Percentiles rank a stretch among this genome's conserved stretches.
Conservation (phyloP, 2,113 vertebrate species). For the Lagopus muta region DNA sequence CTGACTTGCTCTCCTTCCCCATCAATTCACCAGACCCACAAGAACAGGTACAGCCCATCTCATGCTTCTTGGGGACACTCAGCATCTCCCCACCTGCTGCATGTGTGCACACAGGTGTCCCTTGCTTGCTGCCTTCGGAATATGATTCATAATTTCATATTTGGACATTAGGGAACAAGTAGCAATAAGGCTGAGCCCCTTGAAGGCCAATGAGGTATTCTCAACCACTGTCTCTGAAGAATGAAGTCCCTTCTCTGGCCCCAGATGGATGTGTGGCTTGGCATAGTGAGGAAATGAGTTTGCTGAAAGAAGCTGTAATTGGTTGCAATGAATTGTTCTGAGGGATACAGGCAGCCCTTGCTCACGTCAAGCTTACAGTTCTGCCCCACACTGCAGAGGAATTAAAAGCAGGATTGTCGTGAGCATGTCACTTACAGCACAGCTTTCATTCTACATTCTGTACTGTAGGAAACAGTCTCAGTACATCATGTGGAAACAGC, state of each 20-base stretch:
- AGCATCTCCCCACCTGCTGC: neutral
- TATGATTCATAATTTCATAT: neutral
- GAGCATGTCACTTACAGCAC: neutral
- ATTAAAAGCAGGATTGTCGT: neutral
- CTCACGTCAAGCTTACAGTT: neutral
- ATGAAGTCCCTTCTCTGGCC: neutral
- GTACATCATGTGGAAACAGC: neutral
- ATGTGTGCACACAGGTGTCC: fast-evolving
- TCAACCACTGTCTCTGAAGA: neutral
- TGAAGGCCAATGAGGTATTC: neutral
- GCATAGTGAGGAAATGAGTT: neutral
- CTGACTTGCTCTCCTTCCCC: neutral
- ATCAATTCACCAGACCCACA: neutral
- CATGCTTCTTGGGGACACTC: fast-evolving
- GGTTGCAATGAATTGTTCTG: neutral
- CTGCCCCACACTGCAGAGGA: neutral
- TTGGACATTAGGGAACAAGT: neutral
- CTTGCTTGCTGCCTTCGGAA: neutral
- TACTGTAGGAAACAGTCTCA: neutral
- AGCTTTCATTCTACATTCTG: neutral
- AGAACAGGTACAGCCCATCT: neutral
- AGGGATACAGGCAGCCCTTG: neutral
- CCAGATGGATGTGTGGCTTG: neutral
- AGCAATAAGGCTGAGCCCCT: neutral
- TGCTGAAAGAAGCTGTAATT: neutral